A percentile compares a stretch with the other conserved stretches of the same genome.
Evolutionary conservation across 1,140 invertebrate species (phyloP).

Genomic region (Nilaparvata lugens): DNA sequence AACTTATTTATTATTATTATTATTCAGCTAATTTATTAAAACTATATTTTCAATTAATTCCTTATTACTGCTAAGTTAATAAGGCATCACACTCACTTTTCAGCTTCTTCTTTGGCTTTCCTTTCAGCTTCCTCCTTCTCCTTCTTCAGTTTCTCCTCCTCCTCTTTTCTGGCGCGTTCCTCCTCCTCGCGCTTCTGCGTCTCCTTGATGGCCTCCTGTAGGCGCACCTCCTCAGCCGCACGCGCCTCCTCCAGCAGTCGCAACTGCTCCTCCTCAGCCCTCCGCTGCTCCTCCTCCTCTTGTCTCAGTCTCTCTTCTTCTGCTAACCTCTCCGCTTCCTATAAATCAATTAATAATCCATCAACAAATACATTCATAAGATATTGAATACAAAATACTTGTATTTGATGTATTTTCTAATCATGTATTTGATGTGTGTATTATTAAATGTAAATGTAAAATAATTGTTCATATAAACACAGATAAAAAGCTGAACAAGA

Average conservation of each 20-base stretch:
- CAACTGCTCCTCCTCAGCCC: slow-evolving; percentile 63
- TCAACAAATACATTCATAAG: no score
- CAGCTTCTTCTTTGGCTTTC: slow-evolving; percentile 66
- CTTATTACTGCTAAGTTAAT: no score
- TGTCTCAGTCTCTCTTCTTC: slow-evolving; percentile 63
- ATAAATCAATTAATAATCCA: no score
- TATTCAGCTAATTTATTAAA: no score
- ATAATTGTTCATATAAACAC: no score
- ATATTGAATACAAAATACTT: no score
- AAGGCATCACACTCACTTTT: slow-evolving; percentile 39
- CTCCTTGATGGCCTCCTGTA: slow-evolving; percentile 61
- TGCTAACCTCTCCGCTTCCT: slow-evolving; percentile 59
- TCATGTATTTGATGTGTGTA: no score
- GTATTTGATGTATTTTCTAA: no score
- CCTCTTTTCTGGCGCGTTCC: slow-evolving; percentile 49
- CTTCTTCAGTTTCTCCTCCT: slow-evolving; percentile 55
- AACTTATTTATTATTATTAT: no score
- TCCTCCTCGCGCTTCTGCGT: slow-evolving; percentile 55
- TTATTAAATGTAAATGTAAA: no score
- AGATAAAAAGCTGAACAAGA: no score
- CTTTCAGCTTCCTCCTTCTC: slow-evolving; percentile 68
- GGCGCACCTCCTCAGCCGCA: slow-evolving; percentile 60
- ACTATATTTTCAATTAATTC: no score
- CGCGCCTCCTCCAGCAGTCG: slow-evolving; percentile 60
- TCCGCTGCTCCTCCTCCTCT: slow-evolving; percentile 71